Evolutionary conservation across 1,140 invertebrate genomes (phyloP).

Genomic region (Solenopsis invicta): DNA sequence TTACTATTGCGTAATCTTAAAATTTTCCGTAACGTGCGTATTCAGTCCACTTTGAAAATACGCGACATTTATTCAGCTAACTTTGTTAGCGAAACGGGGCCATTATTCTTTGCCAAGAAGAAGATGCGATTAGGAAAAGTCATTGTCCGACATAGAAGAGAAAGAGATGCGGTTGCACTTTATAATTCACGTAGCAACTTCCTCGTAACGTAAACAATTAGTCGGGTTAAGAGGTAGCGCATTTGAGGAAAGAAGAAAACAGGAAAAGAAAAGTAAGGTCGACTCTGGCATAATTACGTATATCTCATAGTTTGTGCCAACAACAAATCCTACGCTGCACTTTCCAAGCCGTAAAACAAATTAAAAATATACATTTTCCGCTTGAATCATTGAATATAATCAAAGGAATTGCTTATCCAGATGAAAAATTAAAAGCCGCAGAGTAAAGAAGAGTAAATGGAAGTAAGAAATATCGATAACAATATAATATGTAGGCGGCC

Average conservation of each 20-base stretch:
- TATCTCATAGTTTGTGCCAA: slow-evolving; percentile 69
- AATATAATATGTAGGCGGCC: neutral
- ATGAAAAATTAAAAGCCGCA: slow-evolving; percentile 46
- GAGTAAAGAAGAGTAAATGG: neutral
- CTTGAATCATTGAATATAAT: slow-evolving; percentile 11
- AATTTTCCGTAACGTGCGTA: neutral
- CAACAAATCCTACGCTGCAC: slow-evolving; percentile 50
- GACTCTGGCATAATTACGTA: slow-evolving; percentile 74
- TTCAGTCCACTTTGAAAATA: slow-evolving; percentile 28
- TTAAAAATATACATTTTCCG: slow-evolving; percentile 34
- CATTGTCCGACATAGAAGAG: slow-evolving; percentile 36
- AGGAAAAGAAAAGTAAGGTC: slow-evolving; percentile 22
- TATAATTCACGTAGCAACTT: slow-evolving; percentile 83
- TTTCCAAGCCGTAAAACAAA: slow-evolving; percentile 28
- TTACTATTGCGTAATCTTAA: neutral
- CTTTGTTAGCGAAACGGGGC: slow-evolving; percentile 81
- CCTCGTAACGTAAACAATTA: slow-evolving; percentile 84
- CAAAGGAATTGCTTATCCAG: slow-evolving; percentile 41
- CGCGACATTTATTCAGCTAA: slow-evolving; percentile 69
- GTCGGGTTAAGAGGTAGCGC: slow-evolving; percentile 79
- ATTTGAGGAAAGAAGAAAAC: slow-evolving; percentile 32
- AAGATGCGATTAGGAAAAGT: slow-evolving; percentile 78
- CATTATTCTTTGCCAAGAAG: slow-evolving; percentile 76
- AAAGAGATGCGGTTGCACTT: slow-evolving; percentile 69
- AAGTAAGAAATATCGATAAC: neutral